These are phyloP conservation scores for Sinelater perroti DNA, from an alignment of 2,888 invertebrate genomes.

Conservation along the genomic window DNA sequence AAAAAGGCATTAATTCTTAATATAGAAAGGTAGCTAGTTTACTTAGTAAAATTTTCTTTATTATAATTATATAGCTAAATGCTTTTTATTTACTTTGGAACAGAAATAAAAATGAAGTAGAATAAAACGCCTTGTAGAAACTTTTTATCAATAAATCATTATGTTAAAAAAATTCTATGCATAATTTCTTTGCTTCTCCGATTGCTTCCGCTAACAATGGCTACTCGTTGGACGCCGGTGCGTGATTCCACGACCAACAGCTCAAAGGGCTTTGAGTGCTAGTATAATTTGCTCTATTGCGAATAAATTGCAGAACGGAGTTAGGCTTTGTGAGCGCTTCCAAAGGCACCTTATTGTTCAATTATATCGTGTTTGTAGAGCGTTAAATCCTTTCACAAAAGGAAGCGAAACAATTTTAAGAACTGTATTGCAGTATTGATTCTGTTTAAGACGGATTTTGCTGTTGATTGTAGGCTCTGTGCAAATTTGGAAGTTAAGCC, in stretches of 20 bases:
- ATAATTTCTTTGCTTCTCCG: conserved; percentile 6
- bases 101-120: no score
- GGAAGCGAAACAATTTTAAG: conserved; percentile 20
- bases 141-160: no score
- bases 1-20: no score
- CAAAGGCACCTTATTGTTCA: conserved; percentile 33
- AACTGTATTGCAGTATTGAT: conserved; percentile 13
- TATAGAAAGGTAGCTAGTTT: no score
- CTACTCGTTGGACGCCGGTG: conserved; percentile 13
- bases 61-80: no score
- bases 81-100: no score
- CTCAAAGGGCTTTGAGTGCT: conserved; percentile 30
- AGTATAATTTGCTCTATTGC: conserved; percentile 27
- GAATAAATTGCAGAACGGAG: conserved; percentile 34
- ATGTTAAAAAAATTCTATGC: no score
- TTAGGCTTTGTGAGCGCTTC: conserved; percentile 30
- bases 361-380: conserved; percentile 34
- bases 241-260: conserved; percentile 25
- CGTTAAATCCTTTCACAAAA: conserved; percentile 32
- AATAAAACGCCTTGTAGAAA: no score
- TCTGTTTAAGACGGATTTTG: no score
- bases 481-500: no score
- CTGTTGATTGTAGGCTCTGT: no score
- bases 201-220: conserved; percentile 15
- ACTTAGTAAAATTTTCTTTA: no score